Evolutionary conservation across 2,797 vertebrate species (phyloP).

Genomic region (Myotis daubentonii): DNA sequence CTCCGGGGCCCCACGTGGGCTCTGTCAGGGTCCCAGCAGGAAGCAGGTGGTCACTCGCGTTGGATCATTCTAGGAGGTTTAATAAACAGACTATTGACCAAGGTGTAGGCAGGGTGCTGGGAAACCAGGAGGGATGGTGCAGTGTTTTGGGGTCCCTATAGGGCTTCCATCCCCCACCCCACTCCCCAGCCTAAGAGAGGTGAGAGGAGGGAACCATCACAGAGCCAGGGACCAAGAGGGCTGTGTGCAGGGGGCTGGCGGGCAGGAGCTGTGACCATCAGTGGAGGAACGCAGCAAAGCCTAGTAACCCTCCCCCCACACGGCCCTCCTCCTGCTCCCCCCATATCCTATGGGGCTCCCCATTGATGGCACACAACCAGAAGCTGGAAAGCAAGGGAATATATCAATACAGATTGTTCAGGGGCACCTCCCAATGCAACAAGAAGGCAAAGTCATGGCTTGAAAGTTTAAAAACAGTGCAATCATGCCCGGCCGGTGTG

Average conservation of each 20-base stretch:
- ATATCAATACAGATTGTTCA: background rate
- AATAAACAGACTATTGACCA: background rate
- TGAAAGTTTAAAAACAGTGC: background rate
- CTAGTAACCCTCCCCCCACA: fast-evolving
- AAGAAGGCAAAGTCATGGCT: background rate
- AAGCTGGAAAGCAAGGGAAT: background rate
- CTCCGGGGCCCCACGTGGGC: background rate
- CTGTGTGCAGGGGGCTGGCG: background rate
- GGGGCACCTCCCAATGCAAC: background rate
- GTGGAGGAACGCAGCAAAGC: background rate
- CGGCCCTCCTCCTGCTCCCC: background rate
- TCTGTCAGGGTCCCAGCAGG: background rate
- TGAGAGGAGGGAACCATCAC: background rate
- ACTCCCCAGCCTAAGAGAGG: background rate
- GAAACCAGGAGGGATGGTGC: too few relatives aligned
- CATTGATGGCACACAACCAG: background rate
- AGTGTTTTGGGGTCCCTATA: background rate
- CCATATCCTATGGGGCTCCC: background rate
- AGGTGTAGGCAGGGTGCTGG: background rate
- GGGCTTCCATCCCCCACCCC: background rate
- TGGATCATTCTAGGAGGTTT: background rate
- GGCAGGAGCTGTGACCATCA: background rate
- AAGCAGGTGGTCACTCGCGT: background rate
- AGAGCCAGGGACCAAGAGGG: background rate
- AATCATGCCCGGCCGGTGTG: too few relatives aligned